phyloP scores from a whole-genome alignment of 2,797 vertebrate species.

The Coluber constrictor region DNA sequence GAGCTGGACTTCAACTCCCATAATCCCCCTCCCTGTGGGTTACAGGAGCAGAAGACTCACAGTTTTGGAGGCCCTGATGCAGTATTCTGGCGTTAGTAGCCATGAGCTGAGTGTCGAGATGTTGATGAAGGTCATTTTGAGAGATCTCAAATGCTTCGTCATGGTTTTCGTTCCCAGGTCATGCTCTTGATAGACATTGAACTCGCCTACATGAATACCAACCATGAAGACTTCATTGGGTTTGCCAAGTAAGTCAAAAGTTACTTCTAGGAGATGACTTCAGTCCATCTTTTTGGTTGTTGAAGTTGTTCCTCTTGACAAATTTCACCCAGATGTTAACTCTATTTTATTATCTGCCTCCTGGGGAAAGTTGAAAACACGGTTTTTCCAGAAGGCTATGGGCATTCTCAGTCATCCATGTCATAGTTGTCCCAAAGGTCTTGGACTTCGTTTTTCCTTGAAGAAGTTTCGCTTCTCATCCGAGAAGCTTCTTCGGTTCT shows the following conservation, averaged over 20 bases:
- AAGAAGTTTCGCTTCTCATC: too few species aligned
- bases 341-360: not conserved
- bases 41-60: not conserved
- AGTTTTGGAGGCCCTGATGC: not conserved
- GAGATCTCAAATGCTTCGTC: not conserved
- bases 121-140: not conserved
- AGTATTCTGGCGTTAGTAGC: not conserved
- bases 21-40: not conserved
- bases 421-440: too few species aligned
- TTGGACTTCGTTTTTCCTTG: too few species aligned
- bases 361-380: not conserved
- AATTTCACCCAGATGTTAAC: not conserved
- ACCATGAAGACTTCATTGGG: conserved; percentile 98
- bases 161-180: conserved; percentile 73
- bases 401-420: too few species aligned
- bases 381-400: not conserved
- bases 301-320: not conserved
- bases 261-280: not conserved
- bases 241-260: conserved; percentile 87
- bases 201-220: conserved; percentile 98
- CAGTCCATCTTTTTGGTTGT: not conserved
- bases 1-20: not conserved
- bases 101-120: not conserved
- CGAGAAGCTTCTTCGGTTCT: too few species aligned
- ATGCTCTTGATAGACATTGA: conserved; percentile 97